Percentiles rank a stretch among this genome's conserved stretches.
Evolutionary conservation across 2,113 vertebrate species (phyloP).

Genomic region (Saccopteryx leptura): DNA sequence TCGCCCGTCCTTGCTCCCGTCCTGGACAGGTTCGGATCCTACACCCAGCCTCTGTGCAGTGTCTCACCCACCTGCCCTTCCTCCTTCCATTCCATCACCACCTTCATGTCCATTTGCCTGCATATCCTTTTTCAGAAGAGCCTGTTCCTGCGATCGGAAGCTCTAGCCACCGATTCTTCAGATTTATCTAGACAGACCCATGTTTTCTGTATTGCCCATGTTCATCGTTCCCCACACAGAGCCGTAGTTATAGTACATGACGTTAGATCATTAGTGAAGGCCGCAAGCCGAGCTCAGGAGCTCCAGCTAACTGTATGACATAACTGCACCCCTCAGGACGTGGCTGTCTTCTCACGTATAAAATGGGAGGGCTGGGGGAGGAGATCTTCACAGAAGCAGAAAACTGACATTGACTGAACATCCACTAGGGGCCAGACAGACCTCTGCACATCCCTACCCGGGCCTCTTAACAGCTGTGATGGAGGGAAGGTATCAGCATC

Average conservation of each 20-base stretch:
- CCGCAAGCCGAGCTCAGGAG: not conserved
- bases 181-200: not conserved
- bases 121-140: not conserved
- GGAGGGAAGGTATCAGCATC: not conserved
- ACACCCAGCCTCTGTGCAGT: not conserved
- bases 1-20: accelerated
- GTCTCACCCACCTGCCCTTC: not conserved
- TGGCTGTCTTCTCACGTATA: not conserved
- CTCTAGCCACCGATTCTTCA: not conserved
- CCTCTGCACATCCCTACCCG: accelerated
- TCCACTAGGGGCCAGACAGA: not conserved
- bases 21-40: not conserved
- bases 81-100: not conserved
- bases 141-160: not conserved
- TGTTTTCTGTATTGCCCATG: not conserved
- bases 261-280: not conserved
- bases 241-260: not conserved
- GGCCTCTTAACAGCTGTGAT: not conserved
- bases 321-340: not conserved
- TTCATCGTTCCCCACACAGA: not conserved
- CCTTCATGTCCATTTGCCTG: not conserved
- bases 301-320: no score
- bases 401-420: not conserved
- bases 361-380: not conserved
- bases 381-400: not conserved